A percentile compares a stretch with the other conserved stretches of the same genome.
Conservation (phyloP, 2,797 vertebrate species). For the Trematomus bernacchii region DNA sequence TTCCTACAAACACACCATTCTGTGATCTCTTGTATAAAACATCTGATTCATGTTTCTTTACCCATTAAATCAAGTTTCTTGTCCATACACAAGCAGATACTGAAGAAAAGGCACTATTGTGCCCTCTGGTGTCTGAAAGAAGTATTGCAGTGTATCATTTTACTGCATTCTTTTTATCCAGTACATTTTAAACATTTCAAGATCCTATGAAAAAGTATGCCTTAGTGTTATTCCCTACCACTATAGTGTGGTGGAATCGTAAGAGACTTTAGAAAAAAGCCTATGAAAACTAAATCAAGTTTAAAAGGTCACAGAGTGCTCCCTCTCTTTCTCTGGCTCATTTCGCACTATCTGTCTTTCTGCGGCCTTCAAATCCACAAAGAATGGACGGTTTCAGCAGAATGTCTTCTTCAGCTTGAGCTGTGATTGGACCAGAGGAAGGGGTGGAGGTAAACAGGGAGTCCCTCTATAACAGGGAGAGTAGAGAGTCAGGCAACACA, state of each 20-base stretch:
- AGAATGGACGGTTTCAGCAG: conserved; percentile 61
- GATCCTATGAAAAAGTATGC: background rate
- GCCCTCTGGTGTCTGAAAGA: conserved; percentile 57
- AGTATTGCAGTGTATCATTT: background rate
- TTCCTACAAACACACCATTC: background rate
- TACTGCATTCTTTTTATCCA: background rate
- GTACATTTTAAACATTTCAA: background rate
- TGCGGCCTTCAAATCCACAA: conserved; percentile 49
- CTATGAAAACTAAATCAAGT: background rate
- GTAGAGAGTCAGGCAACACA: conserved; percentile 28
- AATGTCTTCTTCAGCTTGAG: conserved; percentile 46
- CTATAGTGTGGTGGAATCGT: background rate
- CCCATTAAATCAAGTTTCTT: background rate
- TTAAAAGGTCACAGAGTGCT: conserved; percentile 19
- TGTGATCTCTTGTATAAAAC: background rate
- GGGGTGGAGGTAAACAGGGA: conserved; percentile 65
- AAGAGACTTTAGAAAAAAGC: conserved; percentile 9
- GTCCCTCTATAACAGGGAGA: conserved; percentile 14
- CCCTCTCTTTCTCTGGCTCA: background rate
- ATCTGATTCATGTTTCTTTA: background rate
- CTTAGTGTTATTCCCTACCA: background rate
- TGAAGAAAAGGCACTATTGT: conserved; percentile 5
- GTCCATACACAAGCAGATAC: background rate
- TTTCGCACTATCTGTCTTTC: conserved; percentile 20
- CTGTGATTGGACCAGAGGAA: conserved; percentile 71